A percentile compares a stretch with the other conserved stretches of the same genome.
Evolutionary conservation across 2,113 vertebrate species (phyloP).

Genomic region (Epinephelus cyanopodus): DNA sequence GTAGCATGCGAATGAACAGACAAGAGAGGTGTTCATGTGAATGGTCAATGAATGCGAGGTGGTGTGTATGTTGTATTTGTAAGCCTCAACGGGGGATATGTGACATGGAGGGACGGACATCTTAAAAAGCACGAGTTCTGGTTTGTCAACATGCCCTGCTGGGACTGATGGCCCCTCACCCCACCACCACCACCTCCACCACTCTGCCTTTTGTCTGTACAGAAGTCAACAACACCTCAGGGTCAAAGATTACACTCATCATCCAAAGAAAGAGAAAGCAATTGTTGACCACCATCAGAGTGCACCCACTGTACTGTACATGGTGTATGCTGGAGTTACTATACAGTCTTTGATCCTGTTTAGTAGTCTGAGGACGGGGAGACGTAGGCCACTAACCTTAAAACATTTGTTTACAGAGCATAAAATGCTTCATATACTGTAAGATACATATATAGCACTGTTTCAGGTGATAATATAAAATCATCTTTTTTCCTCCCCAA

Average conservation of each 20-base stretch:
- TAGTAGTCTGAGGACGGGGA: neutral
- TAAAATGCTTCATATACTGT: neutral
- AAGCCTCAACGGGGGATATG: slow-evolving; percentile 15
- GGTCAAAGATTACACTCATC: slow-evolving; percentile 45
- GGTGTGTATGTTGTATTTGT: neutral
- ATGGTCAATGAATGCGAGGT: neutral
- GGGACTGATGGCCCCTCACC: slow-evolving; percentile 27
- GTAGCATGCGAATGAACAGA: slow-evolving; percentile 20
- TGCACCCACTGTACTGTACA: neutral
- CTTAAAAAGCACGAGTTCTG: slow-evolving; percentile 35
- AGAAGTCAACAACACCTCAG: slow-evolving; percentile 19
- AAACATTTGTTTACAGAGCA: neutral
- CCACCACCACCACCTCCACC: slow-evolving; percentile 9
- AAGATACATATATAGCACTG: neutral
- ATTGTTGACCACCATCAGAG: neutral
- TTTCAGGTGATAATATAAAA: neutral
- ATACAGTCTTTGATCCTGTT: neutral
- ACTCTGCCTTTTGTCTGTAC: slow-evolving; percentile 35
- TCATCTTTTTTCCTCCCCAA: neutral
- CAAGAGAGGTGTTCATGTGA: slow-evolving; percentile 16
- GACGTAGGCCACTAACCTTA: neutral
- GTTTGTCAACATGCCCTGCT: slow-evolving; percentile 51
- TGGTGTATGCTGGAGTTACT: neutral
- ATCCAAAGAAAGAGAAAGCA: slow-evolving; percentile 14
- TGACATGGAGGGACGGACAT: slow-evolving; percentile 42